Evolutionary conservation across 2,113 vertebrate species (phyloP).

Genomic region (Rhinoderma darwinii): DNA sequence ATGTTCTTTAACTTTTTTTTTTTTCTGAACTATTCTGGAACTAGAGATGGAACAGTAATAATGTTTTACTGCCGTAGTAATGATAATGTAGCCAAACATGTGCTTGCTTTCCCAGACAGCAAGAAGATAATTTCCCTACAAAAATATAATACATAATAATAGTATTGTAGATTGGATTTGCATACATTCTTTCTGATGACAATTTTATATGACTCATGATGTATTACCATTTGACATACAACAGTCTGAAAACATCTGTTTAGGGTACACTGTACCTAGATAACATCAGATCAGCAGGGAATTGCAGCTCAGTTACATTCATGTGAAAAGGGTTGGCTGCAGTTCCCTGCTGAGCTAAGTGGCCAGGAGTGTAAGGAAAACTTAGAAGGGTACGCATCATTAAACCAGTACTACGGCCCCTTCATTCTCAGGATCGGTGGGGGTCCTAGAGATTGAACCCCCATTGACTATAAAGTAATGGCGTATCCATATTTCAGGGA

Average conservation of each 20-base stretch:
- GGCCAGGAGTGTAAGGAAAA: too few relatives aligned
- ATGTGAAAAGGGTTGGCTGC: too few relatives aligned
- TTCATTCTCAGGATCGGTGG: too few relatives aligned
- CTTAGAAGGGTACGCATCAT: too few relatives aligned
- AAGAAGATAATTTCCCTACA: slow-evolving; percentile 21
- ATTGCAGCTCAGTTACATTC: too few relatives aligned
- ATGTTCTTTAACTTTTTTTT: slow-evolving; percentile 38
- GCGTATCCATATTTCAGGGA: too few relatives aligned
- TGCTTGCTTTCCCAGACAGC: slow-evolving; percentile 34
- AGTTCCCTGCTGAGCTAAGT: too few relatives aligned
- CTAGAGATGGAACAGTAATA: slow-evolving; percentile 42
- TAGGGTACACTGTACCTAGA: background rate
- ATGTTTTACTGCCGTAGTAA: slow-evolving; percentile 50
- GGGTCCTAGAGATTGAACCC: too few relatives aligned
- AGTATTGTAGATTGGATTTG: background rate
- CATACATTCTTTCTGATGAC: background rate
- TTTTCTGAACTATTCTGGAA: slow-evolving; percentile 40
- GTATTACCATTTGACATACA: background rate
- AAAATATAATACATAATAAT: slow-evolving; percentile 13
- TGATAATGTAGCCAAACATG: slow-evolving; percentile 36
- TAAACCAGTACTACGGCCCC: too few relatives aligned
- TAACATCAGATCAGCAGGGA: background rate
- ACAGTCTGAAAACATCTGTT: background rate
- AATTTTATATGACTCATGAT: slow-evolving; percentile 7
- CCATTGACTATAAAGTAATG: too few relatives aligned